A percentile compares a stretch with the other conserved stretches of the same genome.
These are phyloP conservation scores for Protomyctophum bolini DNA, from an alignment of 2,113 vertebrate species.

Conservation along the genomic window DNA sequence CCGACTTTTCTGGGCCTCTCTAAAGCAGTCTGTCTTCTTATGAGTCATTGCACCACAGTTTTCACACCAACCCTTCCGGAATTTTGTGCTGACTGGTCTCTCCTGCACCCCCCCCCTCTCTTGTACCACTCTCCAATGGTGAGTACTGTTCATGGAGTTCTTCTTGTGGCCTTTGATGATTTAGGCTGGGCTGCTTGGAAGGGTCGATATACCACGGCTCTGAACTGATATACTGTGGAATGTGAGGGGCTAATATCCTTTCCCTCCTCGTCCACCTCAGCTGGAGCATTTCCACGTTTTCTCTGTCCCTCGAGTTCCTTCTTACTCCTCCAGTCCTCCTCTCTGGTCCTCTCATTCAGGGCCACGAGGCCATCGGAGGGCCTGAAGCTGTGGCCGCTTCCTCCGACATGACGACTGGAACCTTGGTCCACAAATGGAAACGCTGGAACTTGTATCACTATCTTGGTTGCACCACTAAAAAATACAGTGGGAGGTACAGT, in stretches of 20 bases:
- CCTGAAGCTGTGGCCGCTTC: slow-evolving; percentile 35
- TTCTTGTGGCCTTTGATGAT: slow-evolving; percentile 92
- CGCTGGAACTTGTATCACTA: too few relatives aligned
- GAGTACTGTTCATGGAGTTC: slow-evolving; percentile 81
- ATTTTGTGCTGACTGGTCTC: slow-evolving; percentile 84
- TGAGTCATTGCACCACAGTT: slow-evolving; percentile 96
- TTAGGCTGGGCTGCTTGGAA: slow-evolving; percentile 94
- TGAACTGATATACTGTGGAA: slow-evolving; percentile 97
- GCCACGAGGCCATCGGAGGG: slow-evolving; percentile 80
- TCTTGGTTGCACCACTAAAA: too few relatives aligned
- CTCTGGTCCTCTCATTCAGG: slow-evolving; percentile 90
- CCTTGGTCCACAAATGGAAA: too few relatives aligned
- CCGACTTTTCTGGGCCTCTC: slow-evolving; percentile 96
- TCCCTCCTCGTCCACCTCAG: slow-evolving; percentile 98
- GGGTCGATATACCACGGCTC: slow-evolving; percentile 98
- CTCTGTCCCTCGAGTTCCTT: slow-evolving; percentile 97
- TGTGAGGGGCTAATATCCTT: slow-evolving; percentile 99
- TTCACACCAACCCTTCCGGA: slow-evolving; percentile 92
- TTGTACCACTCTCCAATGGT: slow-evolving; percentile 92
- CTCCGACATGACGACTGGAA: slow-evolving; percentile 51
- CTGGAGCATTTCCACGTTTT: slow-evolving; percentile 95
- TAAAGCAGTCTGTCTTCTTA: slow-evolving; percentile 94
- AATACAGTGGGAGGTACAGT: too few relatives aligned
- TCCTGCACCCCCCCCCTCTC: slow-evolving; percentile 93
- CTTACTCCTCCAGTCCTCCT: slow-evolving; percentile 99